These are phyloP conservation scores for Cricetomys ansorgei DNA, from an alignment of 2,113 vertebrate genomes.

Conservation along the genomic window DNA sequence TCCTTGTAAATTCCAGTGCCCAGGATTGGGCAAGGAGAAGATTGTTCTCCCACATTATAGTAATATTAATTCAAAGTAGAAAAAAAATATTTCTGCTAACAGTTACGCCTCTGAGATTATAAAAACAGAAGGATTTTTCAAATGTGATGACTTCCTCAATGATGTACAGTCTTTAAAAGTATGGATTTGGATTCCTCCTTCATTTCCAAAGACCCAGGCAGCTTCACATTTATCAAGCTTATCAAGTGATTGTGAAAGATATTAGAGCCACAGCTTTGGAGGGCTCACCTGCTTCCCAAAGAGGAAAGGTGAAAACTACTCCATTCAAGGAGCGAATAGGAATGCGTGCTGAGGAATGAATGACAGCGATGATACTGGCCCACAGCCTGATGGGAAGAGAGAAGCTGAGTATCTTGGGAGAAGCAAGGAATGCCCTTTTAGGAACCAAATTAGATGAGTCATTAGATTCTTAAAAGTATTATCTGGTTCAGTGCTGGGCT, in stretches of 20 bases:
- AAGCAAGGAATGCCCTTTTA: background rate
- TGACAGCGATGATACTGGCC: background rate
- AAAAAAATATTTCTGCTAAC: background rate
- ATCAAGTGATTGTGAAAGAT: background rate
- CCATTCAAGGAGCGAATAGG: constrained; percentile 1
- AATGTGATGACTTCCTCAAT: background rate
- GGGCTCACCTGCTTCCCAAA: constrained; percentile 30
- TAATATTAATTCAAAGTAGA: constrained; percentile 5
- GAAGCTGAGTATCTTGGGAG: constrained; percentile 6
- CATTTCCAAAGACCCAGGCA: background rate
- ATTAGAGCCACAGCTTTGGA: background rate
- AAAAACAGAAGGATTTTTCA: background rate
- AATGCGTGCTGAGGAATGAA: background rate
- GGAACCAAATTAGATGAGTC: background rate
- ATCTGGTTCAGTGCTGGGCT: constrained; percentile 22
- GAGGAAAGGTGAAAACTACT: constrained; percentile 30
- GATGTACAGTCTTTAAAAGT: background rate
- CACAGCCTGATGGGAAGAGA: constrained; percentile 39
- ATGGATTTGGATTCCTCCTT: background rate
- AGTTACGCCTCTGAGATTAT: background rate
- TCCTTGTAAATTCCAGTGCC: background rate
- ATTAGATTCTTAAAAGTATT: constrained; percentile 33
- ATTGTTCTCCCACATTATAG: background rate
- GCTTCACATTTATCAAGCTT: background rate
- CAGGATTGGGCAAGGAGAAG: background rate